Conservation (phyloP, 2,797 vertebrate species). For the Vultur gryphus region DNA sequence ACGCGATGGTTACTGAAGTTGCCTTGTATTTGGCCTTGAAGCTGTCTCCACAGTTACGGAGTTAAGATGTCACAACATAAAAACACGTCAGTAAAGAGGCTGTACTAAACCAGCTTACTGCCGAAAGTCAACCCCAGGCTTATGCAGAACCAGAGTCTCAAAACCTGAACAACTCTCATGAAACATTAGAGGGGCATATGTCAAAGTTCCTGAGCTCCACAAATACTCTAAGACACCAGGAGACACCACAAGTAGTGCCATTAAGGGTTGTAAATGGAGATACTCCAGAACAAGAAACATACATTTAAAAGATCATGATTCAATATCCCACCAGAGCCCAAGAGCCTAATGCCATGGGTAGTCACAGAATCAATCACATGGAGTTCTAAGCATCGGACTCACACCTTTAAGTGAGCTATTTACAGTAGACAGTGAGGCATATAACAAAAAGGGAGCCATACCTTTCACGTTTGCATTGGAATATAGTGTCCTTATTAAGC, state of each 20-base stretch:
- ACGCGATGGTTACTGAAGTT: accelerated
- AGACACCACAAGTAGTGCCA: neutral
- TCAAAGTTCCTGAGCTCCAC: neutral
- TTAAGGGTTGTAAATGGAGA: neutral
- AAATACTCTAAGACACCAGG: neutral
- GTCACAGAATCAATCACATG: neutral
- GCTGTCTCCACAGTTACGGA: neutral
- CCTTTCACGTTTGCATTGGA: neutral
- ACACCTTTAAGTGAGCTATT: neutral
- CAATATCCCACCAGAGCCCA: neutral
- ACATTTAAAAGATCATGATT: neutral
- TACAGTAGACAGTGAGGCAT: neutral
- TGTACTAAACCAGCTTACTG: neutral
- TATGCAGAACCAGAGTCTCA: neutral
- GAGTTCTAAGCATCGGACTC: neutral
- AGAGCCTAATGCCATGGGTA: neutral
- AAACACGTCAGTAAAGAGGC: neutral
- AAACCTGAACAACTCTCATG: neutral
- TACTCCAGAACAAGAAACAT: neutral
- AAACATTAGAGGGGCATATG: neutral
- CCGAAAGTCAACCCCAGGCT: neutral
- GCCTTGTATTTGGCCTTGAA: constrained; percentile 22
- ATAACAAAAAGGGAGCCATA: neutral
- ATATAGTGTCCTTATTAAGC: neutral
- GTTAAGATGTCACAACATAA: neutral